A percentile compares a stretch with the other conserved stretches of the same genome.
Evolutionary conservation across 1,140 invertebrate genomes (phyloP).

Genomic region (Condylostylus longicornis): DNA sequence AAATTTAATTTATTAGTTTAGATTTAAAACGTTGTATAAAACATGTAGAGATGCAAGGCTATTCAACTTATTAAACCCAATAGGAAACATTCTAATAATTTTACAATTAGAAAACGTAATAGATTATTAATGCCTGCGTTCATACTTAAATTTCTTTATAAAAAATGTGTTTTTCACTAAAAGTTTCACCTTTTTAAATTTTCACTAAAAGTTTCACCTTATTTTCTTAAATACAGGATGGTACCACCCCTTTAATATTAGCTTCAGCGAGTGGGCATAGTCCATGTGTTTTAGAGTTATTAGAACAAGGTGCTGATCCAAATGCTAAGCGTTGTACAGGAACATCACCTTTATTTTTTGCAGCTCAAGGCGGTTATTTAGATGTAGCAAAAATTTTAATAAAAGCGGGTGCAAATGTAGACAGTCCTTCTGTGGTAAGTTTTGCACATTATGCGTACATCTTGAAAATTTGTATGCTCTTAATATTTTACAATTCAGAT

Average conservation of each 20-base stretch:
- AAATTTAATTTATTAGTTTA: too few relatives aligned
- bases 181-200: neutral
- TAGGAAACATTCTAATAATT: too few relatives aligned
- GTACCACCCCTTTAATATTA: conserved; percentile 80
- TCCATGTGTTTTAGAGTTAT: conserved; percentile 68
- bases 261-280: conserved; percentile 77
- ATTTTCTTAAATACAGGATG: conserved; percentile 60
- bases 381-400: conserved; percentile 65
- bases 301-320: conserved; percentile 79
- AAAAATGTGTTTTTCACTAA: too few relatives aligned
- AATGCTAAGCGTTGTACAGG: conserved; percentile 68
- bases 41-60: too few relatives aligned
- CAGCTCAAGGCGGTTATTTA: conserved; percentile 74
- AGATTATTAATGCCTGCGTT: too few relatives aligned
- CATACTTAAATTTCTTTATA: too few relatives aligned
- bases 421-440: conserved; percentile 67
- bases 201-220: neutral
- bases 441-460: neutral
- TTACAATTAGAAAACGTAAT: too few relatives aligned
- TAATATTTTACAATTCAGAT: too few relatives aligned
- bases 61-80: too few relatives aligned
- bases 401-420: conserved; percentile 58
- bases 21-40: too few relatives aligned
- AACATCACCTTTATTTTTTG: conserved; percentile 81
- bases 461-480: too few relatives aligned